phyloP scores from a whole-genome alignment of 2,888 invertebrate genomes.

The Heliconius hortense region DNA sequence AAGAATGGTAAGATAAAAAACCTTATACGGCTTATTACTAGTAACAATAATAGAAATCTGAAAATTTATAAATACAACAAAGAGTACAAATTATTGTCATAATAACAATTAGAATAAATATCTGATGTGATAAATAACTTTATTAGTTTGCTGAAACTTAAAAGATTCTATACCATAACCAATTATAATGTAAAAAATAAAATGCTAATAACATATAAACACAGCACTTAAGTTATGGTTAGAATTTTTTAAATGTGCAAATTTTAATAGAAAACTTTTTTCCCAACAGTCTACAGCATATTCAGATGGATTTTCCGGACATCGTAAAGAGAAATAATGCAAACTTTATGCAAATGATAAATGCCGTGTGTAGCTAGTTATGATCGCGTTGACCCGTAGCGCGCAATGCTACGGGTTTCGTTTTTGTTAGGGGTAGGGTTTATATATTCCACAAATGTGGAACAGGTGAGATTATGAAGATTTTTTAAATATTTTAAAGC shows the following conservation, averaged over 20 bases:
- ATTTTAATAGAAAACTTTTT: constrained; percentile 78
- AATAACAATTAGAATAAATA: neutral
- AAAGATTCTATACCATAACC: constrained; percentile 72
- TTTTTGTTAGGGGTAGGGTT: constrained; percentile 79
- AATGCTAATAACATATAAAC: neutral
- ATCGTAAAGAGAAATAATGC: constrained; percentile 71
- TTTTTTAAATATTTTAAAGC: constrained; percentile 72
- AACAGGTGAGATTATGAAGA: constrained; percentile 80
- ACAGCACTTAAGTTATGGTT: constrained; percentile 56
- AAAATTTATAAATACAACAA: constrained; percentile 12
- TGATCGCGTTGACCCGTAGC: constrained; percentile 81
- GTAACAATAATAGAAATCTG: neutral
- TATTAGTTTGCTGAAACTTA: constrained; percentile 65
- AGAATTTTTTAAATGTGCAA: constrained; percentile 76
- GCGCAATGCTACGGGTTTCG: constrained; percentile 83
- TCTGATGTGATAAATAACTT: constrained; percentile 20
- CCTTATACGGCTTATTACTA: neutral
- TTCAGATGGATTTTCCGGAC: constrained; percentile 77
- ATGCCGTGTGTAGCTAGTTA: constrained; percentile 79
- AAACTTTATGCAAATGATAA: constrained; percentile 72
- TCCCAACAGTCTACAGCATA: constrained; percentile 82
- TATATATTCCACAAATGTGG: constrained; percentile 74
- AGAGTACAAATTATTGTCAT: neutral
- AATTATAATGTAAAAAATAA: constrained; percentile 23
- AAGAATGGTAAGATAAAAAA: constrained; percentile 93